Evolutionary conservation across 2,888 invertebrate species (phyloP).

Genomic region (Hybos culiciformis): DNA sequence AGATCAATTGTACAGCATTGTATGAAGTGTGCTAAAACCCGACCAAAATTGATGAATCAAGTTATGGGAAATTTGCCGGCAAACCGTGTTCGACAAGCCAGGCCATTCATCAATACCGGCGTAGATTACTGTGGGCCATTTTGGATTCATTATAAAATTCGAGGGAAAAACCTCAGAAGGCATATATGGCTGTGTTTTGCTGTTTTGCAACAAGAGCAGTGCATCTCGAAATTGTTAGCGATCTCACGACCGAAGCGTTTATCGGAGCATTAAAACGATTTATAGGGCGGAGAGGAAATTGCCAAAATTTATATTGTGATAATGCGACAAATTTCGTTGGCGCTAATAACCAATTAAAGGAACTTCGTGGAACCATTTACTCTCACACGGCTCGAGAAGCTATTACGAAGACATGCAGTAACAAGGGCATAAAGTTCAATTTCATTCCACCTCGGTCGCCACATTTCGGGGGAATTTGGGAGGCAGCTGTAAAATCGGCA

Average conservation of each 20-base stretch:
- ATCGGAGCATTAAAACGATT: slow-evolving; percentile 4
- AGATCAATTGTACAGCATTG: slow-evolving; percentile 7
- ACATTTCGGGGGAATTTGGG: slow-evolving; percentile 14
- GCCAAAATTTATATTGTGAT: slow-evolving; percentile 7
- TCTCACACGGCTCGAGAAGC: too few relatives aligned
- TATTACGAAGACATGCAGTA: background rate
- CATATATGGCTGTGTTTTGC: background rate
- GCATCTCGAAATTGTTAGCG: slow-evolving; percentile 9
- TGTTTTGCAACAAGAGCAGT: slow-evolving; percentile 13
- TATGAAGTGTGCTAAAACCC: slow-evolving; percentile 6
- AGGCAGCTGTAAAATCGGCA: slow-evolving; percentile 14
- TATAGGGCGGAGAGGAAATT: slow-evolving; percentile 5
- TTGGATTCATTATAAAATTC: slow-evolving; percentile 6
- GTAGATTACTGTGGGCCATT: slow-evolving; percentile 9
- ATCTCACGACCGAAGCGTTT: background rate
- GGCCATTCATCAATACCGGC: background rate
- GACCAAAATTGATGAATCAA: slow-evolving; percentile 5
- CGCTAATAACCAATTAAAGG: slow-evolving; percentile 2
- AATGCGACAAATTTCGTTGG: slow-evolving; percentile 11
- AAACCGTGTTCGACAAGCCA: slow-evolving; percentile 4
- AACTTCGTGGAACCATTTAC: background rate
- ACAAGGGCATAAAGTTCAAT: slow-evolving; percentile 5
- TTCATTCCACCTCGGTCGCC: slow-evolving; percentile 13
- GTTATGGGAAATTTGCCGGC: slow-evolving; percentile 18
- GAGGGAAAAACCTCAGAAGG: slow-evolving; percentile 9